Evolutionary conservation across 2,888 invertebrate species (phyloP).

Genomic region (Nasonovia ribisnigri): DNA sequence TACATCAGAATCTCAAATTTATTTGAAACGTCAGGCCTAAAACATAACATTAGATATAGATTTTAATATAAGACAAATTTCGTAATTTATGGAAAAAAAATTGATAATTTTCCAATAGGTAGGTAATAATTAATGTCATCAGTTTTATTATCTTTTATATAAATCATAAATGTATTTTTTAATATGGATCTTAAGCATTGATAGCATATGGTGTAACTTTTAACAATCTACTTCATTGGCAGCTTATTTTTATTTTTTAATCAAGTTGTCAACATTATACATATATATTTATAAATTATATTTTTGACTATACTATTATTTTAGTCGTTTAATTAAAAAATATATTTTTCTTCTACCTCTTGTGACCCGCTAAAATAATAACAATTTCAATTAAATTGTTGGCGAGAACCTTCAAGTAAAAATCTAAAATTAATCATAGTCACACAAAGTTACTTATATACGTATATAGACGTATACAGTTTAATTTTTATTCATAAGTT

Average conservation of each 20-base stretch:
- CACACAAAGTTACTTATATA: not conserved
- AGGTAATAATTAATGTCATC: no score
- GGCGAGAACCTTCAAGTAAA: not conserved
- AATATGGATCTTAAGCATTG: not conserved
- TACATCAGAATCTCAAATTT: no score
- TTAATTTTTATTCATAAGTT: not conserved
- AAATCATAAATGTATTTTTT: not conserved
- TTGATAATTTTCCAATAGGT: not conserved
- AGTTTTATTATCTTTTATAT: not conserved
- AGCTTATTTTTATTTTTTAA: not conserved
- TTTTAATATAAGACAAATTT: no score
- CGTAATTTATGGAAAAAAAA: not conserved
- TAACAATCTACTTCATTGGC: not conserved
- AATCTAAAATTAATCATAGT: slow-evolving; percentile 5
- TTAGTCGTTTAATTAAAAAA: not conserved
- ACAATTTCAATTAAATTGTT: slow-evolving; percentile 4
- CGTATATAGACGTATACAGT: not conserved
- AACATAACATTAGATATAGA: no score
- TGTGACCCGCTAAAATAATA: not conserved
- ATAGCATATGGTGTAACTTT: not conserved
- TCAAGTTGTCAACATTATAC: not conserved
- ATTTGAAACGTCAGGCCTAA: no score
- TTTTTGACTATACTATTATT: not conserved
- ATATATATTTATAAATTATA: not conserved
- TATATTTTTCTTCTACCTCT: not conserved